phyloP scores from a whole-genome alignment of 23 tunicate genomes.

The Styela clava region DNA sequence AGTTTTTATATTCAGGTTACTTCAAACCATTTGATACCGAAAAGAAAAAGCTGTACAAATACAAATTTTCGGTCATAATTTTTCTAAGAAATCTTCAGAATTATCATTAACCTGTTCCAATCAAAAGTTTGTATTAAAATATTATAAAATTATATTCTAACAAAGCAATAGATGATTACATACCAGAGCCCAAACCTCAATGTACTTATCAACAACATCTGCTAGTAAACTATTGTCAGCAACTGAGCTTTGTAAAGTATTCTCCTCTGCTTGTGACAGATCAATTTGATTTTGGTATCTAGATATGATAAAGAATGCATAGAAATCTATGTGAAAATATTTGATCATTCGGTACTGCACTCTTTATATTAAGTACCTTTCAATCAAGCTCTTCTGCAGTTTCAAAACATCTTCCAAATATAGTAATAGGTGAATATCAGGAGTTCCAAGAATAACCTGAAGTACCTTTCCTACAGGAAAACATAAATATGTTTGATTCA shows the following conservation, averaged over 20 bases:
- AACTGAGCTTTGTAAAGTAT: background rate
- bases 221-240: background rate
- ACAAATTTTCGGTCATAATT: too few species aligned
- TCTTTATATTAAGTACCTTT: slow-evolving; percentile 18
- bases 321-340: too few species aligned
- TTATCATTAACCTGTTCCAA: too few species aligned
- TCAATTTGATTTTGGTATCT: slow-evolving; percentile 4
- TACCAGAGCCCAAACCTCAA: background rate
- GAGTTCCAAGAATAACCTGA: slow-evolving; percentile 26
- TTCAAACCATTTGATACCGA: too few species aligned
- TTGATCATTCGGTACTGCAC: too few species aligned
- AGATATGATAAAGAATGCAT: too few species aligned
- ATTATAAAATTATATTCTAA: too few species aligned
- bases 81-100: background rate
- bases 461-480: slow-evolving; percentile 10
- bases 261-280: background rate
- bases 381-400: slow-evolving; percentile 31
- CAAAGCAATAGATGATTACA: too few species aligned
- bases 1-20: too few species aligned
- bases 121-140: too few species aligned
- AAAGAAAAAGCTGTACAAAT: too few species aligned
- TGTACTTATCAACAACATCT: background rate
- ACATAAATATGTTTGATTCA: background rate
- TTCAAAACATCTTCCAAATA: slow-evolving; percentile 10
- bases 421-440: slow-evolving; percentile 6